A percentile compares a stretch with the other conserved stretches of the same genome.
Conservation (phyloP, 2,113 vertebrate species). For the Coturnix japonica region DNA sequence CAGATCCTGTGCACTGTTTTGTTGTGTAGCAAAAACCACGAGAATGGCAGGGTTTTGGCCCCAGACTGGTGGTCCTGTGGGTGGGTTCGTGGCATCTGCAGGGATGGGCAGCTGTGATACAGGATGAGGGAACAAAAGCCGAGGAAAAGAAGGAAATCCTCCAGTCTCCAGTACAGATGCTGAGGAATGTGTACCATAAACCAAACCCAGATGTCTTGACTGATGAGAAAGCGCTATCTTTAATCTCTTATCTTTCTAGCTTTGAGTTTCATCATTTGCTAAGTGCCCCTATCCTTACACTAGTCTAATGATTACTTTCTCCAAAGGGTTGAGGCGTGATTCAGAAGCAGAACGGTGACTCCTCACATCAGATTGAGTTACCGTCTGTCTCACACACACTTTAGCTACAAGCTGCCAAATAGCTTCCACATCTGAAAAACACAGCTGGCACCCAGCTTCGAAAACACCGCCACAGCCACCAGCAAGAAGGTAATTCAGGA, state of each 20-base stretch:
- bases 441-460: not conserved
- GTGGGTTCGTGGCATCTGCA: not conserved
- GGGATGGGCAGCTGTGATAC: not conserved
- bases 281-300: not conserved
- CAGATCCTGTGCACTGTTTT: accelerated
- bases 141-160: conserved; percentile 27
- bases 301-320: conserved; percentile 45
- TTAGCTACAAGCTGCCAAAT: not conserved
- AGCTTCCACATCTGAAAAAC: not conserved
- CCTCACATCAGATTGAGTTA: not conserved
- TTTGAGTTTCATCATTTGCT: not conserved
- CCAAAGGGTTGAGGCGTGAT: not conserved
- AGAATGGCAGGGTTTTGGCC: accelerated
- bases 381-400: not conserved
- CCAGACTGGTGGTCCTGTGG: not conserved
- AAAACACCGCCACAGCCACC: not conserved
- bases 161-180: conserved; percentile 30
- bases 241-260: conserved; percentile 5
- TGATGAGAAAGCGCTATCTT: not conserved
- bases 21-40: not conserved
- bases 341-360: not conserved
- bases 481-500: not conserved
- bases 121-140: not conserved
- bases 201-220: conserved; percentile 29
- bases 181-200: conserved; percentile 43